Percentiles rank a stretch among this genome's conserved stretches.
phyloP scores from a whole-genome alignment of 2,113 vertebrate species.

The Protomyctophum bolini region DNA sequence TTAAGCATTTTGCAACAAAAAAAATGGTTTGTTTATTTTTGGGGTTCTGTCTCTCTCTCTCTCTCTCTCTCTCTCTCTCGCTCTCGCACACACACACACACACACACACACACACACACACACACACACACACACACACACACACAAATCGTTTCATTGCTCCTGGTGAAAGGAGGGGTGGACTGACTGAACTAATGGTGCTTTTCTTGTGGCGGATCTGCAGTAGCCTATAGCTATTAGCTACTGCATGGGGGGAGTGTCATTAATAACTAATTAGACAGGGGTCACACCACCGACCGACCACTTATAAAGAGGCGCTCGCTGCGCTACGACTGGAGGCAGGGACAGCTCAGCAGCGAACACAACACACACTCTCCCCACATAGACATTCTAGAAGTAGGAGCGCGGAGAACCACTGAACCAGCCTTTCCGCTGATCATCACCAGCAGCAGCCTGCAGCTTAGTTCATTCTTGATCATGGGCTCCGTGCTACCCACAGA shows the following conservation, averaged over 20 bases:
- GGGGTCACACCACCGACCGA: constrained; percentile 78
- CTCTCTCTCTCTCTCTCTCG: not conserved
- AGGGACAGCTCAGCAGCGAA: constrained; percentile 5
- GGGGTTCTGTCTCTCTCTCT: not conserved
- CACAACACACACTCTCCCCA: constrained; percentile 57
- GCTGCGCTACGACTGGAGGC: constrained; percentile 18
- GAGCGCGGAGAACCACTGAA: constrained; percentile 32
- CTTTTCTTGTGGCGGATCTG: constrained; percentile 53
- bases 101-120: not conserved
- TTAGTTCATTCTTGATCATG: constrained; percentile 74
- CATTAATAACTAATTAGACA: constrained; percentile 98
- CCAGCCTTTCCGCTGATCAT: not conserved
- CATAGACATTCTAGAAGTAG: constrained; percentile 48
- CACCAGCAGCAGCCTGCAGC: not conserved
- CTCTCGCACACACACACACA: not conserved
- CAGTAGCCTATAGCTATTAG: too few relatives aligned
- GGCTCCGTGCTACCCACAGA: constrained; percentile 94
- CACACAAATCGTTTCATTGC: not conserved
- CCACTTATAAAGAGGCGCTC: constrained; percentile 85
- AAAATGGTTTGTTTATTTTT: not conserved
- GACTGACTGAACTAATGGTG: constrained; percentile 43
- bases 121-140: constrained; percentile 37
- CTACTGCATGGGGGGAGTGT: constrained; percentile 79
- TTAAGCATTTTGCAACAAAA: not conserved
- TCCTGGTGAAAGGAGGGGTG: constrained; percentile 39